Evolutionary conservation across 2,113 vertebrate genomes (phyloP), one percentile per base, ranked within the genome.

Genomic region (Crotalus tigris): DNA sequence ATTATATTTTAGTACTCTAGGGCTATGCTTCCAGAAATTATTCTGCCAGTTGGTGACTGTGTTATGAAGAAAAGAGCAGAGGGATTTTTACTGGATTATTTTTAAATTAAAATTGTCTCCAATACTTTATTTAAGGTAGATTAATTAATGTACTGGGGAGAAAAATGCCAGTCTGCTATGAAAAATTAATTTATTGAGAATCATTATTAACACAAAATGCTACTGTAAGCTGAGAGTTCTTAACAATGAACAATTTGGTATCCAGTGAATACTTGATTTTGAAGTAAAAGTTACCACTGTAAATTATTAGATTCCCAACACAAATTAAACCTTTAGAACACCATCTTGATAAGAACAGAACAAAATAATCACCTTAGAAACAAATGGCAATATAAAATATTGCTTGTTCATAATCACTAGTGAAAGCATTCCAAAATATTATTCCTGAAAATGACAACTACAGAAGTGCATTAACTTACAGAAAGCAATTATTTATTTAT

Each of bases 1-100:
- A 39, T 44, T 81, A 69, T 91, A 29, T 64, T 96, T 91, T 51
- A 23, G 88, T 61, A 87, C 15, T 58, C 19, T 17, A 13, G 54
- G 81, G 96, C 61, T 87, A 0, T 33, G 58, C 55, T 91, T 59
- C 88, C 23, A 87, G 24, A 75, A 93, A 87, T 89, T 91, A 2
- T 12, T 86, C 59, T 91, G 4, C 39, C 75, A 39, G 23, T 91
- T 87, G 19, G 0, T 33, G 19, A 54, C 7, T 4, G 23, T 15
- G n/a, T 46, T 57, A 44, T 29, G 24, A 90, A 46, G 44, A 33
- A 23, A 33, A 24, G 46, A 91, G 57, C 24, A 85, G 26, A 10
- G 5, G 55, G 29, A 61, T 51, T 23, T 46, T 87, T 86, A 87
- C 39, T 23, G 23, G 11, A 39, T 91, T 54, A 26, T 19, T 55